Conservation (phyloP, 2,888 invertebrate species). For the Drosophila greeni region DNA sequence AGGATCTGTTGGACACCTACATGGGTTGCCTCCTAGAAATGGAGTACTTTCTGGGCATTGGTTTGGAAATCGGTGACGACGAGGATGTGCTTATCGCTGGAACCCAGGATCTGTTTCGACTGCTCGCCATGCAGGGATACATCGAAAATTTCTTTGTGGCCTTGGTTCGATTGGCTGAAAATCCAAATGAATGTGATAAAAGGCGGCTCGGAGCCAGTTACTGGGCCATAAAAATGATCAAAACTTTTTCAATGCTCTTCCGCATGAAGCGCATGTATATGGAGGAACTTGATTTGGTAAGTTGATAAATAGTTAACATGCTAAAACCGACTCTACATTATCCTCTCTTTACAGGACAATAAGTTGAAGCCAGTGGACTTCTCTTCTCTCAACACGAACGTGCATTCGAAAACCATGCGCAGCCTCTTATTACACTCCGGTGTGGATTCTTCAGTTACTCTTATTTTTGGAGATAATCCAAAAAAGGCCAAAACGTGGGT, state of each 20-base stretch:
- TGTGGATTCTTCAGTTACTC: conserved; percentile 65
- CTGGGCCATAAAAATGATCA: conserved; percentile 75
- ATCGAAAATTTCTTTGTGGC: conserved; percentile 74
- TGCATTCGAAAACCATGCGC: conserved; percentile 64
- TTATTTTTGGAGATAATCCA: conserved; percentile 74
- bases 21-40: conserved; percentile 68
- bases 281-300: conserved; percentile 72
- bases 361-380: conserved; percentile 59
- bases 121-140: conserved; percentile 72
- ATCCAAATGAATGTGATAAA: conserved; percentile 38
- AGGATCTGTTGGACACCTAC: conserved; percentile 67
- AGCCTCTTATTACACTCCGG: conserved; percentile 65
- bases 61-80: conserved; percentile 46
- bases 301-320: neutral
- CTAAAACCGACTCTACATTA: neutral
- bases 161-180: conserved; percentile 73
- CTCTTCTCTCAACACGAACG: conserved; percentile 59
- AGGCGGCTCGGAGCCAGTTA: conserved; percentile 74
- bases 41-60: conserved; percentile 71
- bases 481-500: conserved; percentile 72
- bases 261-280: conserved; percentile 75
- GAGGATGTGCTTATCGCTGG: conserved; percentile 61
- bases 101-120: conserved; percentile 72
- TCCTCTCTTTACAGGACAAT: conserved; percentile 59
- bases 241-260: conserved; percentile 72